These are phyloP conservation scores for Ecliptopera silaceata DNA, from an alignment of 2,888 invertebrate genomes.

Conservation along the genomic window DNA sequence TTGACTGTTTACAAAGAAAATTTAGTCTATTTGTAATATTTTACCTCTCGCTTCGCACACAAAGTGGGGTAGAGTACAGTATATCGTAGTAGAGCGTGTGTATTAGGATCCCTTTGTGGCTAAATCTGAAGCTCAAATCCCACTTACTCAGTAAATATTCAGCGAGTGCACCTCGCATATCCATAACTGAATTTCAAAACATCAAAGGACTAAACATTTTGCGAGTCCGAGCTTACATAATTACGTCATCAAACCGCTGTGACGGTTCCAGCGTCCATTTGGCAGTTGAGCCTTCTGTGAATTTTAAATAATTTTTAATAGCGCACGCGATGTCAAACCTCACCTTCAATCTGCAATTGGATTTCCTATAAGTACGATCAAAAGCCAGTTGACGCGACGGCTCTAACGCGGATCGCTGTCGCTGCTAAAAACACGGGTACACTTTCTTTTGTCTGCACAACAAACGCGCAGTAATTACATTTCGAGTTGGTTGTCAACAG, in stretches of 20 bases:
- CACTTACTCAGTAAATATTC: conserved; percentile 32
- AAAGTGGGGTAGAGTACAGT: neutral
- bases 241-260: conserved; percentile 71
- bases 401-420: conserved; percentile 27
- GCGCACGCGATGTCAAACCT: conserved; percentile 62
- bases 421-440: conserved; percentile 35
- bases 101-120: conserved; percentile 18
- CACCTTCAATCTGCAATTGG: conserved; percentile 58
- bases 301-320: conserved; percentile 82
- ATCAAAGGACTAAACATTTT: conserved; percentile 65
- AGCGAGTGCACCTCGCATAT: conserved; percentile 28
- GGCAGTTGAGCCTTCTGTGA: conserved; percentile 74
- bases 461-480: conserved; percentile 67
- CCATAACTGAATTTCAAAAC: conserved; percentile 56
- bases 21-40: neutral
- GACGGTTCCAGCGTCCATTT: conserved; percentile 59
- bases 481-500: conserved; percentile 63
- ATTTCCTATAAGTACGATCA: conserved; percentile 51
- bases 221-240: conserved; percentile 64
- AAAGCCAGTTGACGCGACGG: conserved; percentile 15
- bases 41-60: conserved; percentile 3
- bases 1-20: neutral
- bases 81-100: neutral
- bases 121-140: conserved; percentile 15
- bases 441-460: conserved; percentile 53